Evolutionary conservation across 2,113 vertebrate species (phyloP).

Genomic region (Serilophus lunatus): DNA sequence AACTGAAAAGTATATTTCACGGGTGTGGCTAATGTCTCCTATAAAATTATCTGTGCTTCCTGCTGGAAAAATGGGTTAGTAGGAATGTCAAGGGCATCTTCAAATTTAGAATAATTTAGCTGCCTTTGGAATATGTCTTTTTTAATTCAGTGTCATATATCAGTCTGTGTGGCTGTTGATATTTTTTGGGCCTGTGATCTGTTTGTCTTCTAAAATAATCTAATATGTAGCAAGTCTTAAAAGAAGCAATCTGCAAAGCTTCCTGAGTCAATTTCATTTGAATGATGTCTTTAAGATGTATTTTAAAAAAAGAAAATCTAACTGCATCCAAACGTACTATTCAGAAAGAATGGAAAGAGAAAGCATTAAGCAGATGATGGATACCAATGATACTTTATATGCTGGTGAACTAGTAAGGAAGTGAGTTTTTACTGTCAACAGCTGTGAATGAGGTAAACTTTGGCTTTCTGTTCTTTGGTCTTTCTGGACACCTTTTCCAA

Average conservation of each 20-base stretch:
- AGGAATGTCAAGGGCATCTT: conserved; percentile 18
- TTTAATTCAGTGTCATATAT: background rate
- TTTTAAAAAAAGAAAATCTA: background rate
- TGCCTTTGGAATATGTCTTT: background rate
- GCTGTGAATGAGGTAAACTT: background rate
- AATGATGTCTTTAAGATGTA: background rate
- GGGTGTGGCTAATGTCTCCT: background rate
- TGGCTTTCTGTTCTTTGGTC: background rate
- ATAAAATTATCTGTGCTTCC: background rate
- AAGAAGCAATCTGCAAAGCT: background rate
- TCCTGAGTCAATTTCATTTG: background rate
- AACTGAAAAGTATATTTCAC: background rate
- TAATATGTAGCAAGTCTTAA: background rate
- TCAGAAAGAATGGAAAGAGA: background rate
- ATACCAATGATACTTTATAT: background rate
- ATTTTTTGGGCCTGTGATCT: background rate
- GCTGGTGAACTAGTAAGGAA: background rate
- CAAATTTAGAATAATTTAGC: background rate
- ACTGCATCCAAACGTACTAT: background rate
- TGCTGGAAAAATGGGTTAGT: background rate
- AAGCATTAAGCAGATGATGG: background rate
- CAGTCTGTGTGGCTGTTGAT: background rate
- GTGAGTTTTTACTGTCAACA: background rate
- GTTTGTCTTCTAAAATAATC: background rate
- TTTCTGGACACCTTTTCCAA: background rate